Evolutionary conservation across 2,113 vertebrate species (phyloP), one percentile per base, ranked within the genome.

Genomic region (Benitochromis conjunctus): DNA sequence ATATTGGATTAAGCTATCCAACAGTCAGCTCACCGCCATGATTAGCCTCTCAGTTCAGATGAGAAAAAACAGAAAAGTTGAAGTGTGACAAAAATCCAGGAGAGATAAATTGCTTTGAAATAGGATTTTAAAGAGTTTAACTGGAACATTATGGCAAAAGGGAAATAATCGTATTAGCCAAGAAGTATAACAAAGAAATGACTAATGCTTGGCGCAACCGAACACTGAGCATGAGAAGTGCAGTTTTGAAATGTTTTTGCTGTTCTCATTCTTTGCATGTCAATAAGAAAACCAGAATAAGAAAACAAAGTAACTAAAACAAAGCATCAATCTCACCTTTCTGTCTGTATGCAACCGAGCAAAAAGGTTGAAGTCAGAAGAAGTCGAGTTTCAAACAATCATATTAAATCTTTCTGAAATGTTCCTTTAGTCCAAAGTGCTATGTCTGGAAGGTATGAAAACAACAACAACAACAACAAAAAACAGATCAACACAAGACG

Each of bases 391-490:
- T 89, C 38, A 86, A 83, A 91, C 88, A 58, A 55, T 57, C 80
- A 82, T 16, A 62, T 89, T 88, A 76, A 89, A 91, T 83, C 55
- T 84, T 81, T 90, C 29, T 80, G 79, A 90, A 89, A 89, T 79
- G 60, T 88, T 76, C 53, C 60, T 92, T 83, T 80, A 82, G 66
- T 92, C 88, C 92, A 94, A 95, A 94, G 95, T 95, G 93, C 95
- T 90, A 86, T 86, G 76, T 93, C 79, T 88, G 86, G 71, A 92
- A 89, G 71, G 86, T 86, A 85, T 84, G 78, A 88, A 92, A 92
- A 60, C 80, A 81, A 85, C 53, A 77, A 79, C 9, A 62, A 81
- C 51, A 46, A 80, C 56, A 79, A 76, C n/a, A 71, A 24, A 82
- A 64, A 83, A 88, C 14, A 80, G 29, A 81, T 55, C 12, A 51